phyloP scores from a whole-genome alignment of 2,113 vertebrate species.

The Toxotes jaculatrix region DNA sequence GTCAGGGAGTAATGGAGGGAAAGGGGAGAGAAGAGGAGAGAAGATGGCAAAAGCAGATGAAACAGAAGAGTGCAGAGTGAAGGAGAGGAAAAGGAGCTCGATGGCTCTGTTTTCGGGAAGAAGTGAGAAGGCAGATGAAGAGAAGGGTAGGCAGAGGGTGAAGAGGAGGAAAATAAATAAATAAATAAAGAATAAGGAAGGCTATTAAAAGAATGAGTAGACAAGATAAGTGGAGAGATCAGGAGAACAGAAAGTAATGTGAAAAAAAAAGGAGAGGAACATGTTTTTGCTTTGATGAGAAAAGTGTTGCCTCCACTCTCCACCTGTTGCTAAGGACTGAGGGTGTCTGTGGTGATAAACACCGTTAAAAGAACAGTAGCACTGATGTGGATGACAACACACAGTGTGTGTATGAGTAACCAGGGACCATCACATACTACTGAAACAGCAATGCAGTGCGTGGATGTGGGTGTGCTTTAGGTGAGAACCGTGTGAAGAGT shows the following conservation, averaged over 20 bases:
- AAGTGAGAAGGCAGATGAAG: constrained; percentile 40
- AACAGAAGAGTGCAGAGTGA: not conserved
- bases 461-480: constrained; percentile 35
- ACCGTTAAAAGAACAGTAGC: constrained; percentile 14
- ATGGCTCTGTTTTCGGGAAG: constrained; percentile 43
- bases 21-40: not conserved
- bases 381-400: constrained; percentile 17
- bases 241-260: constrained; percentile 3
- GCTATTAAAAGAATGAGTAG: constrained; percentile 25
- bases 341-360: constrained; percentile 16
- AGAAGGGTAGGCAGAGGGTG: constrained; percentile 36
- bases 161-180: constrained; percentile 35
- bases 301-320: constrained; percentile 36
- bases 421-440: not conserved
- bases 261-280: not conserved
- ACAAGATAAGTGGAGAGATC: constrained; percentile 22
- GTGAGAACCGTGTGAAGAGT: constrained; percentile 4
- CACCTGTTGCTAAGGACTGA: constrained; percentile 62
- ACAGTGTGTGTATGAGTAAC: constrained; percentile 28
- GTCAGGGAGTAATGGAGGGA: constrained; percentile 1
- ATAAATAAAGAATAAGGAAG: constrained; percentile 10
- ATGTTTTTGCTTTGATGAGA: constrained; percentile 30
- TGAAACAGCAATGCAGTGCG: constrained; percentile 3
- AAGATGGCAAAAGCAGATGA: constrained; percentile 17
- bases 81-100: constrained; percentile 9